These are phyloP conservation scores for Miopithecus talapoin DNA, from an alignment of 2,797 vertebrate species.

Conservation along the genomic window DNA sequence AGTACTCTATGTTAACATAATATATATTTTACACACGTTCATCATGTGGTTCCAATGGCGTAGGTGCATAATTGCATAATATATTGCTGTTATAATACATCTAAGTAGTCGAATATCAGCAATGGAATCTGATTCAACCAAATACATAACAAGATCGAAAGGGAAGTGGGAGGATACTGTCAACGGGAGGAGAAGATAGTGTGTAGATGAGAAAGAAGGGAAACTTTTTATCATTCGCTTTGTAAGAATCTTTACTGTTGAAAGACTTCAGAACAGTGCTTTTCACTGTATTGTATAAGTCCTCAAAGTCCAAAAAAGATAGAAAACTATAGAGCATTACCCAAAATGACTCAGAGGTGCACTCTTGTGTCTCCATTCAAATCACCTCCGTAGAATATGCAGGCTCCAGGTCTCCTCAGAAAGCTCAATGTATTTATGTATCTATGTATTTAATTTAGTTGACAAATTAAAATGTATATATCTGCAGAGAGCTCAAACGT, in stretches of 20 bases:
- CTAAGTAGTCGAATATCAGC: background rate
- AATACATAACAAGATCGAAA: background rate
- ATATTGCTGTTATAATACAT: background rate
- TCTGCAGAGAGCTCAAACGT: background rate
- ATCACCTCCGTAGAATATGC: background rate
- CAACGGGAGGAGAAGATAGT: background rate
- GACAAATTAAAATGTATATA: background rate
- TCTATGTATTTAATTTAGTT: background rate
- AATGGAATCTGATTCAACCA: no score
- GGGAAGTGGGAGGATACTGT: rapidly evolving
- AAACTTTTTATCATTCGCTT: background rate
- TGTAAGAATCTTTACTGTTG: background rate
- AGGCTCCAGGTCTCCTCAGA: background rate
- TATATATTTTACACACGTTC: rapidly evolving
- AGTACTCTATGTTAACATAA: background rate
- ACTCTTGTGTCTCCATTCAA: background rate
- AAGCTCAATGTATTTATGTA: background rate
- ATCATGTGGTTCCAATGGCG: background rate
- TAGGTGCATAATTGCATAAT: background rate
- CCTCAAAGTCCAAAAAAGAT: background rate
- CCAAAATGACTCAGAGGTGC: background rate
- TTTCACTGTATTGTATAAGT: background rate
- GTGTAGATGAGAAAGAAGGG: rapidly evolving
- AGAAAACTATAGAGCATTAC: rapidly evolving
- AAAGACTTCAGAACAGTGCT: background rate